These are phyloP conservation scores for Amphilophus citrinellus DNA, from an alignment of 2,113 vertebrate genomes.

Conservation along the genomic window DNA sequence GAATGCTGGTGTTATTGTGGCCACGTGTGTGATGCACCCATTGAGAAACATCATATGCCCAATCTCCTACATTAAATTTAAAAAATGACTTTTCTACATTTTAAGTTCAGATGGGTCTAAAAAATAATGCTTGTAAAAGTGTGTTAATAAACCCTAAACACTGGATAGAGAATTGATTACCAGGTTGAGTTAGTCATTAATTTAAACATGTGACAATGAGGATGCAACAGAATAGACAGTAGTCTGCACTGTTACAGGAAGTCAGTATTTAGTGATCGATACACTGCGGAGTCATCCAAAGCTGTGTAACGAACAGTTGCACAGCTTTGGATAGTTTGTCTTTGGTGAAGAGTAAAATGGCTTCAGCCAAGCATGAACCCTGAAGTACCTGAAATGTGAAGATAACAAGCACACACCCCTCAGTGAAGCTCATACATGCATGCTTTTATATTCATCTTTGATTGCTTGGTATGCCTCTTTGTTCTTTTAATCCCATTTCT, in stretches of 20 bases:
- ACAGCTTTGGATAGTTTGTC: too few species aligned
- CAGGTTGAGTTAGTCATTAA: not conserved
- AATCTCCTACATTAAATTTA: not conserved
- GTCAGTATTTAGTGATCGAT: not conserved
- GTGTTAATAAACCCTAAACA: not conserved
- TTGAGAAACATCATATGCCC: not conserved
- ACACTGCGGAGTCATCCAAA: not conserved
- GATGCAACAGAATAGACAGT: not conserved
- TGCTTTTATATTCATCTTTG: not conserved
- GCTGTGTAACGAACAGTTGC: not conserved
- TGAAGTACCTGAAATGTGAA: not conserved
- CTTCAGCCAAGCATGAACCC: not conserved
- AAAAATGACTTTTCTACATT: not conserved
- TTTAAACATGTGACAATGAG: not conserved
- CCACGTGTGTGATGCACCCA: constrained; percentile 80
- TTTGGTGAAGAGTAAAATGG: not conserved
- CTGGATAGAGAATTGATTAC: not conserved
- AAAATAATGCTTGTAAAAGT: not conserved
- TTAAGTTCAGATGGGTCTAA: not conserved
- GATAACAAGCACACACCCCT: not conserved
- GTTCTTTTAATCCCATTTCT: not conserved
- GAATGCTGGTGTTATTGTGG: constrained; percentile 83
- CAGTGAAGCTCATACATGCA: not conserved
- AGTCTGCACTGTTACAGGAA: not conserved
- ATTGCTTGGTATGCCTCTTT: not conserved